Evolutionary conservation across 35 echinoderm and acorn worm genomes (phyloP).

Genomic region (Chiridota heheva): DNA sequence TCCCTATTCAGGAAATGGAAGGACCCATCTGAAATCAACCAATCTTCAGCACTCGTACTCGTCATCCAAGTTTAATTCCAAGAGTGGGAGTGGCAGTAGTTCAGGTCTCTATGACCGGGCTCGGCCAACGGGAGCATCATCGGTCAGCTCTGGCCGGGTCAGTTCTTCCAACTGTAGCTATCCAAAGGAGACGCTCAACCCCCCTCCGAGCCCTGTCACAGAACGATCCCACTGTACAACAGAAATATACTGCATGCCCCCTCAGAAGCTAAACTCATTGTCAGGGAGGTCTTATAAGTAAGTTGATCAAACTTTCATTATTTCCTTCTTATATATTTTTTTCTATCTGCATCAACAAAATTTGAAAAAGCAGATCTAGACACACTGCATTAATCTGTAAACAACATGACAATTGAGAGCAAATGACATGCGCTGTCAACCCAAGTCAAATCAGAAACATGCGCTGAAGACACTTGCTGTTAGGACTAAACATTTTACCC

Average conservation of each 20-base stretch:
- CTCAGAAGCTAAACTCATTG: conserved; percentile 56
- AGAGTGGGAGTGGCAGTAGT: conserved; percentile 50
- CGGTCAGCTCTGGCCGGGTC: conserved; percentile 74
- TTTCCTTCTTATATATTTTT: conserved; percentile 3
- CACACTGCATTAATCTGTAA: too few relatives aligned
- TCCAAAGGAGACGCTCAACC: conserved; percentile 94
- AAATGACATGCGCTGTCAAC: too few relatives aligned
- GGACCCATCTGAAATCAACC: conserved; percentile 71
- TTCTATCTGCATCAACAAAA: too few relatives aligned
- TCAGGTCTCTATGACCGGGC: conserved; percentile 60
- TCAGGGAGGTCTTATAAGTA: conserved; percentile 68
- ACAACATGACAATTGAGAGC: too few relatives aligned
- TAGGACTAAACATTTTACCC: too few relatives aligned
- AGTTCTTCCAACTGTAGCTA: conserved; percentile 79
- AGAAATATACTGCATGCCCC: conserved; percentile 57
- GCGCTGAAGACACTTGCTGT: too few relatives aligned
- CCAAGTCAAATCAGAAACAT: too few relatives aligned
- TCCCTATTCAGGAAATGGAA: conserved; percentile 14
- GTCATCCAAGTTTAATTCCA: conserved; percentile 49
- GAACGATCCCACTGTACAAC: conserved; percentile 77
- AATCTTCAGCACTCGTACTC: conserved; percentile 61
- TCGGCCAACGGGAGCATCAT: conserved; percentile 87
- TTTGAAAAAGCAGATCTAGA: too few relatives aligned
- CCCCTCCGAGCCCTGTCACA: conserved; percentile 88
- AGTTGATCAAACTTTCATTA: neutral